Evolutionary conservation across 2,113 vertebrate genomes (phyloP).

Genomic region (Naja naja): DNA sequence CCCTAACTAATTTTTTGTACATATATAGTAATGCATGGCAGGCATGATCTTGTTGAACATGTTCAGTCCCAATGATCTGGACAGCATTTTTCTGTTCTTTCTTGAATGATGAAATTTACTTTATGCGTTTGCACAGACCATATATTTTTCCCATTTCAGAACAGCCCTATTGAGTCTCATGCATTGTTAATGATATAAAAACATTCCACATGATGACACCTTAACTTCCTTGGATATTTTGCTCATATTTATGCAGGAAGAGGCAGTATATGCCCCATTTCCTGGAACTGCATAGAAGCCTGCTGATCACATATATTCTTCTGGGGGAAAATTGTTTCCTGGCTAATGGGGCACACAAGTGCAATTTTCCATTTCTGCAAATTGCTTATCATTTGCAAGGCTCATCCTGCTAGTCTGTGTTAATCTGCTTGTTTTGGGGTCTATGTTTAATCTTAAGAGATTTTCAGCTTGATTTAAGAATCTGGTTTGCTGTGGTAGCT

Average conservation of each 20-base stretch:
- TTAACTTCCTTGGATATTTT: neutral
- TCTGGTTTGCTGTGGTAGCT: neutral
- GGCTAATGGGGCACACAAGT: neutral
- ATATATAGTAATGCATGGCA: neutral
- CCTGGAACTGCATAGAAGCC: neutral
- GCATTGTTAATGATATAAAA: neutral
- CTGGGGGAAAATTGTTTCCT: neutral
- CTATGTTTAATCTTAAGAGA: neutral
- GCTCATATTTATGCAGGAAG: neutral
- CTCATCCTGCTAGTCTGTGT: neutral
- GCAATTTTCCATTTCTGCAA: neutral
- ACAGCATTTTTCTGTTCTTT: neutral
- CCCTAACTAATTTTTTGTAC: neutral
- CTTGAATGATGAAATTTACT: neutral
- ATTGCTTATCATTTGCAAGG: constrained; percentile 1
- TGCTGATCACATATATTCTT: neutral
- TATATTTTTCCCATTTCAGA: neutral
- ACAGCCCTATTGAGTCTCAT: neutral
- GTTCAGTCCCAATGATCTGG: neutral
- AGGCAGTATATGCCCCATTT: neutral
- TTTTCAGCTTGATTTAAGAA: neutral
- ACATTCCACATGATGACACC: neutral
- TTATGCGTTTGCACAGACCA: neutral
- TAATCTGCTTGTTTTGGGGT: neutral
- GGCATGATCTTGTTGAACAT: neutral